Conservation (phyloP, 2,113 vertebrate genomes). For the Pachyramphus minor region DNA sequence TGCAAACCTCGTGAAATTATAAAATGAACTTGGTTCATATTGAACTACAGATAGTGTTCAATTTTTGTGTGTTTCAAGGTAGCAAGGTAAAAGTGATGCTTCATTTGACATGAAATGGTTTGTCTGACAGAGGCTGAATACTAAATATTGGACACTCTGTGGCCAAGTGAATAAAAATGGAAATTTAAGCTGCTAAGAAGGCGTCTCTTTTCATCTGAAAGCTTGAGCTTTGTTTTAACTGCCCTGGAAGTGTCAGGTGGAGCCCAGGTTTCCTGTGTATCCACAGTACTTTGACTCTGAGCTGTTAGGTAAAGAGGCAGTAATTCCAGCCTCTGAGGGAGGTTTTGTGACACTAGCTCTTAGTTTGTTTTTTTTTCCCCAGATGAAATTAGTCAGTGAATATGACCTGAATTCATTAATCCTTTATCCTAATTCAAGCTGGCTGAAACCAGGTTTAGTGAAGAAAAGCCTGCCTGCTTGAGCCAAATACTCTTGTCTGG, state of each 20-base stretch:
- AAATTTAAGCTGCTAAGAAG: background rate
- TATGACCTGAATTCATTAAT: slow-evolving; percentile 3
- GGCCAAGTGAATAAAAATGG: background rate
- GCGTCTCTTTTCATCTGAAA: background rate
- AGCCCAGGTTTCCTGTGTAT: background rate
- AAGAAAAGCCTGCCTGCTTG: background rate
- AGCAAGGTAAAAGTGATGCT: background rate
- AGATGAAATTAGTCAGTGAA: background rate
- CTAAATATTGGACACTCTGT: background rate
- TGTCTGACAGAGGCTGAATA: background rate
- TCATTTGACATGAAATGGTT: background rate
- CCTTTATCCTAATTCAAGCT: slow-evolving; percentile 2
- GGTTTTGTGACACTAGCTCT: background rate
- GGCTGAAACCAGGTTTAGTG: background rate
- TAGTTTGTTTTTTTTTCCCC: background rate
- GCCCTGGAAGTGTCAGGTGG: background rate
- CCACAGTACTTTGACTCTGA: background rate
- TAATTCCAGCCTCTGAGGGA: background rate
- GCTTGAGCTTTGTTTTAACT: background rate
- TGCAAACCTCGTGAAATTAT: background rate
- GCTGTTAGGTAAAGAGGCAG: background rate
- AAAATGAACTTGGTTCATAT: background rate
- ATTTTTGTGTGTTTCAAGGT: background rate
- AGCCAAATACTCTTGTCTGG: background rate
- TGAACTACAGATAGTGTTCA: background rate